Base-by-base conservation (phyloP, 2,797 vertebrate genomes). In the Pempheris klunzingeri region DNA sequence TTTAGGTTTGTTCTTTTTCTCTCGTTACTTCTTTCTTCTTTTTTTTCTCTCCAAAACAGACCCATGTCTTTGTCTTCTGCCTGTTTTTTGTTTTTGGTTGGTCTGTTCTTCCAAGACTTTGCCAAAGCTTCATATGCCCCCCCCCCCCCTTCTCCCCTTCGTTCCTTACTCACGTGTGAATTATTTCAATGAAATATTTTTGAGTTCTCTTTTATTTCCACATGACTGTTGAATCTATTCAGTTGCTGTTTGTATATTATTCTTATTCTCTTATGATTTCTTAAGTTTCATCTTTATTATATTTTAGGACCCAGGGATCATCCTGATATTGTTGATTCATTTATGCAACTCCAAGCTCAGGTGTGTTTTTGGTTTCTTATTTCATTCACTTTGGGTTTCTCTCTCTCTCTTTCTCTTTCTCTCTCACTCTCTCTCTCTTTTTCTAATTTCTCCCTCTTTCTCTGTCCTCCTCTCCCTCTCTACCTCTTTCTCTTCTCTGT, bases 301-400 rank as follows among this genome's bases (percentile, higher is more conserved):
- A 99, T 99, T 99, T 98, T 99, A 99, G 98, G 98, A 97, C 98
- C 98, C 98, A 99, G 98, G 98, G 97, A 99, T 99, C 98, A 99
- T 99, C 98, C 98, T 99, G 98, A 99, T 99, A 99, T 99, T 99
- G 98, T 99, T 99, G 98, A 99, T 99, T 99, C 98, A 99, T 99
- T 99, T 99, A 99, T 99, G 98, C 98, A 99, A 98, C 98, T 99
- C 97, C 98, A 99, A 97, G 97, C 98, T 99, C 98, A 99, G 98
- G 98, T 99, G 98, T 99, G 98, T 99, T 99, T 96, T 99, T 99
- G 96, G 97, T 99, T 99, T 97, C 96, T 99, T 99, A 98, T 99
- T 97, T 99, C 98, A 99, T 99, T 99, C 98, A 99, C 98, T 98
- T 99, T 99, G 97, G 96, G 97, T 99, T 99, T 97, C 97, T 95